phyloP scores from a whole-genome alignment of 1,140 invertebrate genomes.

The Leptinotarsa undecemlineata region DNA sequence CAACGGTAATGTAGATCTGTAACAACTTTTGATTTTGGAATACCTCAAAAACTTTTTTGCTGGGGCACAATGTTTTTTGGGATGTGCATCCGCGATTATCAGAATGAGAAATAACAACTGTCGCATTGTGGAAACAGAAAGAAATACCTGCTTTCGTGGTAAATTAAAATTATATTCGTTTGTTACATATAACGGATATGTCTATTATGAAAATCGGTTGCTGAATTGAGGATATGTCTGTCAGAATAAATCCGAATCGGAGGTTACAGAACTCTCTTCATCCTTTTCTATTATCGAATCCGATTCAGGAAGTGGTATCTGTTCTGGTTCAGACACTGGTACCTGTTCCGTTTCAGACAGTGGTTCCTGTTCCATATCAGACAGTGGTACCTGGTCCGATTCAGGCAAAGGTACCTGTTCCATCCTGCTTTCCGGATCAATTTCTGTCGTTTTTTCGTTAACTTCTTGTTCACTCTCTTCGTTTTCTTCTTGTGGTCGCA shows the following conservation, averaged over 20 bases:
- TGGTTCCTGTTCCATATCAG: too few relatives aligned
- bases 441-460: background rate
- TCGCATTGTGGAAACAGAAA: background rate
- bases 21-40: slow-evolving; percentile 43
- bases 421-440: too few relatives aligned
- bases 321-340: background rate
- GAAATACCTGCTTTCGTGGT: background rate
- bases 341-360: background rate
- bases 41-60: slow-evolving; percentile 25
- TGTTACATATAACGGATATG: background rate
- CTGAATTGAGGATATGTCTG: slow-evolving; percentile 6
- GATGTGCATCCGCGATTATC: background rate
- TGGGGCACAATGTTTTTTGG: background rate
- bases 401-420: too few relatives aligned
- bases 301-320: background rate
- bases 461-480: background rate
- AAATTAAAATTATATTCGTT: background rate
- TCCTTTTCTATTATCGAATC: background rate
- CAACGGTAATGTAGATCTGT: slow-evolving; percentile 35
- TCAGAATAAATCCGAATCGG: background rate
- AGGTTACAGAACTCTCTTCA: background rate
- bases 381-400: too few relatives aligned
- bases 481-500: slow-evolving; percentile 10
- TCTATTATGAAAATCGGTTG: background rate
- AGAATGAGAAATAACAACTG: background rate